Base-by-base conservation (phyloP, 2,113 vertebrate genomes). In the Onychostruthus taczanowskii region DNA sequence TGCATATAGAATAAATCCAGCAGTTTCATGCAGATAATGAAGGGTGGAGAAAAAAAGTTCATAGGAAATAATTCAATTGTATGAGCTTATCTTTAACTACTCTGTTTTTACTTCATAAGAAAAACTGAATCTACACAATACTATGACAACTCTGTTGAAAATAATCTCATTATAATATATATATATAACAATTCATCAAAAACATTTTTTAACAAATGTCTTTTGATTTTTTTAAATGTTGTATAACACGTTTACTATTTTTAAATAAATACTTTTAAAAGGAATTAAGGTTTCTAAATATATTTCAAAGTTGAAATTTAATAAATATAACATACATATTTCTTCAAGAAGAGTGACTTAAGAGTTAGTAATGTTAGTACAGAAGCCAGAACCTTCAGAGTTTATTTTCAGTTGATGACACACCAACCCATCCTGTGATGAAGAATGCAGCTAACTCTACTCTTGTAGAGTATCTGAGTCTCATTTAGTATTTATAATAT, bases 51-150 rank as follows among this genome's bases (percentile, higher is more conserved):
- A 39, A 92, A 89, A 84, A 55, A 11, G 7, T 82, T 88, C 67
- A 94, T 59, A 94, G 46, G 27, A 95, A 87, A 77, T 58, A 87
- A 95, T 53, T 87, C 7, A 50, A 61, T 72, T 95, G 77, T 70
- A 84, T 73, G 41, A 95, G 20, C 52, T 91, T 43, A 79, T 91
- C 39, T 95, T 94, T 96, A 89, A 87, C 68, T 87, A 83, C 46
- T 47, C 39, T 41, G 24, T 0, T 39, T n/a, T 64, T 69, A 39
- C 46, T 81, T 95, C 76, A 56, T 73, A 90, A 46, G 28, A 90
- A 80, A 94, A 75, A 76, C 28, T 58, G 85, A 90, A 88, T 46
- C 37, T 93, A 66, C 52, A 22, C n/a, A 84, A n/a, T 62, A 95
- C 30, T 55, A 41, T 11, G 30, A 35, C 24, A 76, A 35, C 14